A percentile compares a stretch with the other conserved stretches of the same genome.
Conservation (phyloP, 2,888 invertebrate species). For the Acanthosepion lycidas region DNA sequence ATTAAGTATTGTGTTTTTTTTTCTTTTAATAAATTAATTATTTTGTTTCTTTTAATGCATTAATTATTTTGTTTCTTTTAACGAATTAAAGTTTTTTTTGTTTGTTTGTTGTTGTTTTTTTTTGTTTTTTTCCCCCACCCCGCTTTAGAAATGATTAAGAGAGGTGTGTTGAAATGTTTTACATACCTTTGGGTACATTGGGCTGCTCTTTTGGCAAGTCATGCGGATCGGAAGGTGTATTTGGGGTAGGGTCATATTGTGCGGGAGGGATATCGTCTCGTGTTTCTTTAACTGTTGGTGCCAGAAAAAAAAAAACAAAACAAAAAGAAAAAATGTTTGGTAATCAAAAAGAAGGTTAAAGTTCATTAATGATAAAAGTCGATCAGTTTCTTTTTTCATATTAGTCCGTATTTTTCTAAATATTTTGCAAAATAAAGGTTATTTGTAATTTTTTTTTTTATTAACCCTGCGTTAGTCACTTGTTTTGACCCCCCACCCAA, state of each 20-base stretch:
- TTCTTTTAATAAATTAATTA: too few species aligned
- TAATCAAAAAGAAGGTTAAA: background rate
- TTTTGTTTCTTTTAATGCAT: too few species aligned
- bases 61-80: too few species aligned
- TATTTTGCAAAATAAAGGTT: too few species aligned
- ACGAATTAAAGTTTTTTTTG: too few species aligned
- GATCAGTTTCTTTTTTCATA: background rate
- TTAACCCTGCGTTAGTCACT: too few species aligned
- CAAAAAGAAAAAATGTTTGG: background rate
- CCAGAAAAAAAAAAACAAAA: background rate
- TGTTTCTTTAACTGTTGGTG: background rate
- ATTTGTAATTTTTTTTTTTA: too few species aligned
- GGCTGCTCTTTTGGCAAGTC: constrained; percentile 14
- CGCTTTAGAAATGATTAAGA: background rate
- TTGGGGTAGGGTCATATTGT: background rate
- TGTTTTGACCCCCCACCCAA: too few species aligned
- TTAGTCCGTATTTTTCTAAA: background rate
- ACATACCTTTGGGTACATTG: constrained; percentile 24
- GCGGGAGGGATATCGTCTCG: background rate
- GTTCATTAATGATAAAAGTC: background rate
- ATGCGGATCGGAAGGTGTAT: background rate
- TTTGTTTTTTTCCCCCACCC: too few species aligned
- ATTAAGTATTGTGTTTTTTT: too few species aligned
- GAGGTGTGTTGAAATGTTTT: constrained; percentile 24
- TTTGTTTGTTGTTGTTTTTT: too few species aligned